These are phyloP conservation scores for Pipra filicauda DNA, from an alignment of 2,113 vertebrate species.

Conservation along the genomic window DNA sequence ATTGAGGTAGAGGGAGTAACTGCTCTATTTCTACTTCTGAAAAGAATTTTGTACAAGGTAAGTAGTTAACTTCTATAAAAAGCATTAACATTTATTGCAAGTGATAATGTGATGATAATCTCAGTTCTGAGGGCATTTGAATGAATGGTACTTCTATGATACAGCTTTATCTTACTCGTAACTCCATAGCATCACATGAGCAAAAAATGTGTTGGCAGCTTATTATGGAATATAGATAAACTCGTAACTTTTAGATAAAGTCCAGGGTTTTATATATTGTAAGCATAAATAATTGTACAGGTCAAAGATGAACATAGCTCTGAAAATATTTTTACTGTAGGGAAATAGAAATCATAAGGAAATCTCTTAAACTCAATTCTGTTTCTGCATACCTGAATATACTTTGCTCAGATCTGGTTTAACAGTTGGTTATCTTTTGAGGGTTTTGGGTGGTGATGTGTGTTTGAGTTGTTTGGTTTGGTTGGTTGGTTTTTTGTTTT, in stretches of 20 bases:
- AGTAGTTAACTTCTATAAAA: too few relatives aligned
- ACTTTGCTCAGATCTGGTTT: background rate
- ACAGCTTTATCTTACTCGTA: background rate
- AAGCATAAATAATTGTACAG: background rate
- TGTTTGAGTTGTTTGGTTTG: background rate
- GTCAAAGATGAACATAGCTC: background rate
- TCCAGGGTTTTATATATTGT: background rate
- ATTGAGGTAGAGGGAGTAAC: background rate
- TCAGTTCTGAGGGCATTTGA: background rate
- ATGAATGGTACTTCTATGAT: fast-evolving
- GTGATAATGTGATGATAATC: background rate
- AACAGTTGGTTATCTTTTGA: background rate
- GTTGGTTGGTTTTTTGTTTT: background rate
- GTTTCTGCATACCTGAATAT: background rate
- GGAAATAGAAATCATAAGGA: background rate
- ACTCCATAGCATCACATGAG: background rate
- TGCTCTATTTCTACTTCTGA: background rate
- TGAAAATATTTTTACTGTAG: background rate
- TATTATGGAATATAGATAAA: background rate
- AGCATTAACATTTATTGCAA: background rate
- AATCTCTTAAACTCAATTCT: background rate
- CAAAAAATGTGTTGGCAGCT: background rate
- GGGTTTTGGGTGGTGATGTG: background rate
- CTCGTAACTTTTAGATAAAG: background rate
- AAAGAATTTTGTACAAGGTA: background rate